Evolutionary conservation across 92 coral and sea anemone genomes (phyloP).

Genomic region (Virgularia gustaviana): DNA sequence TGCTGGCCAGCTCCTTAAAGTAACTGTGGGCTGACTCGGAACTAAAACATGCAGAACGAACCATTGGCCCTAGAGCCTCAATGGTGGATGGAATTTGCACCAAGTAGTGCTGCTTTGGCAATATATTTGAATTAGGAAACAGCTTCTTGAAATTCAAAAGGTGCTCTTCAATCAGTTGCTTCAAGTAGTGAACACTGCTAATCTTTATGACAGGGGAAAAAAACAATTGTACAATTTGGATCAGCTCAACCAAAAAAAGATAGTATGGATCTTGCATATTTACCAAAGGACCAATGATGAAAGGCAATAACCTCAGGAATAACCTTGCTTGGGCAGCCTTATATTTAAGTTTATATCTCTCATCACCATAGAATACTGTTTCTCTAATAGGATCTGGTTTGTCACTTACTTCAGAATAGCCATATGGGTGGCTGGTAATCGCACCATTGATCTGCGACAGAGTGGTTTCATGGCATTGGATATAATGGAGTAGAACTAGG

Average conservation of each 20-base stretch:
- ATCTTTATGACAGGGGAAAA: constrained; percentile 21
- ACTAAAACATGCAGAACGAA: constrained; percentile 17
- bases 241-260: constrained; percentile 12
- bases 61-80: neutral
- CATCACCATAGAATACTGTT: constrained; percentile 1
- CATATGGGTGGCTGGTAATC: constrained; percentile 24
- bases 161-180: constrained; percentile 14
- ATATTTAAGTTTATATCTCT: constrained; percentile 8
- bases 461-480: constrained; percentile 8
- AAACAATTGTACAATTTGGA: constrained; percentile 23
- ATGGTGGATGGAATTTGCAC: constrained; percentile 8
- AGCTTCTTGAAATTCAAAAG: constrained; percentile 4
- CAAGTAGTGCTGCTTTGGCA: constrained; percentile 21
- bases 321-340: constrained; percentile 20
- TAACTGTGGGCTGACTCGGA: constrained; percentile 28
- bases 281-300: constrained; percentile 25
- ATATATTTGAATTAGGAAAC: constrained; percentile 7
- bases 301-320: constrained; percentile 2
- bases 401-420: constrained; percentile 45
- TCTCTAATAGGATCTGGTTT: constrained; percentile 39
- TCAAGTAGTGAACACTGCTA: constrained; percentile 15
- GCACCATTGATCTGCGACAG: constrained; percentile 31
- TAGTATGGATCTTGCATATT: constrained; percentile 2
- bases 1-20: constrained; percentile 15
- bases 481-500: constrained; percentile 21